Percentiles rank a stretch among this genome's conserved stretches.
phyloP scores from a whole-genome alignment of 2,113 vertebrate genomes.

The Misgurnus mizolepis region DNA sequence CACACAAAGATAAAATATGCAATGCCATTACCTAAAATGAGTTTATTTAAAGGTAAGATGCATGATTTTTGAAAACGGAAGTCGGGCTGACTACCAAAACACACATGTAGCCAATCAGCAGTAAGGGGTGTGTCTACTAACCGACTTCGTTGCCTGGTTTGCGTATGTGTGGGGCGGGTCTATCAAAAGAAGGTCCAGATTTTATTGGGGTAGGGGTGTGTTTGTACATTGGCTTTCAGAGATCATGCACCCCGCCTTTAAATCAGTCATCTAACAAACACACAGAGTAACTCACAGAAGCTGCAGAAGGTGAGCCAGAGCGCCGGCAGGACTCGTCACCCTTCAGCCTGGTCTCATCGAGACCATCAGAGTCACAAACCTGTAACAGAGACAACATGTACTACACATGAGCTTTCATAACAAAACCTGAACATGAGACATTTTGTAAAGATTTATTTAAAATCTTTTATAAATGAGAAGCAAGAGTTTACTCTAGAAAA shows the following conservation, averaged over 20 bases:
- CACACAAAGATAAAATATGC: neutral
- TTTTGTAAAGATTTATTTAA: neutral
- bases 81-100: too few relatives aligned
- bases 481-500: neutral
- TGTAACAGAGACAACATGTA: constrained; percentile 48
- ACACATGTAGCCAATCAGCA: too few relatives aligned
- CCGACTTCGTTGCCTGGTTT: too few relatives aligned
- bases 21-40: neutral
- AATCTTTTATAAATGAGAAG: neutral
- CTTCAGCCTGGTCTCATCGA: constrained; percentile 58
- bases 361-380: constrained; percentile 75
- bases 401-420: neutral
- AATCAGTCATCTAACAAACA: neutral
- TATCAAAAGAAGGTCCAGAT: too few relatives aligned
- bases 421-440: neutral
- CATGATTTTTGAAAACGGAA: too few relatives aligned
- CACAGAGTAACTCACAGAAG: constrained; percentile 66
- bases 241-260: neutral
- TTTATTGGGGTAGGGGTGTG: too few relatives aligned
- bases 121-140: too few relatives aligned
- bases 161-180: too few relatives aligned
- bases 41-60: neutral
- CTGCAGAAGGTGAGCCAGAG: constrained; percentile 57
- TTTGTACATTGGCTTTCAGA: too few relatives aligned
- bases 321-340: constrained; percentile 75